These are phyloP conservation scores for Regulus satrapa DNA, from an alignment of 2,113 vertebrate genomes.

Conservation along the genomic window DNA sequence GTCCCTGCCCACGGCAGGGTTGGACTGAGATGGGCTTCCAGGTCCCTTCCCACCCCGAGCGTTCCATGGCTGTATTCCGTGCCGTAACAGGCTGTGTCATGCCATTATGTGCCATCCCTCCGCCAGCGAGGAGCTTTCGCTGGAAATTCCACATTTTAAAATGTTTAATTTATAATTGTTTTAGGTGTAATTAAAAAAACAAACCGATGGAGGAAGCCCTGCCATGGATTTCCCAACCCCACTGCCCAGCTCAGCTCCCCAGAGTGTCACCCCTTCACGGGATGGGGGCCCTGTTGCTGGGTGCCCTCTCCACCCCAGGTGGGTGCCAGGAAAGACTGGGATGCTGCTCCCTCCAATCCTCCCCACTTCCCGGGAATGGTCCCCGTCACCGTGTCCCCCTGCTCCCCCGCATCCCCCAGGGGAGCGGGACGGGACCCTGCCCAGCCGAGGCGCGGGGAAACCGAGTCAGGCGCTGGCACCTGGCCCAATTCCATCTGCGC, in stretches of 20 bases:
- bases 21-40: background rate
- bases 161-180: fast-evolving
- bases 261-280: background rate
- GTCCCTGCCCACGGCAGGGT: background rate
- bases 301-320: fast-evolving
- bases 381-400: fast-evolving
- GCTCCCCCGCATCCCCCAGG: background rate
- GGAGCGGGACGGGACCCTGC: background rate
- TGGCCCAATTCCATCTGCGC: background rate
- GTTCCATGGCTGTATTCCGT: background rate
- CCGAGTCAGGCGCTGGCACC: background rate
- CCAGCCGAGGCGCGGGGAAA: background rate
- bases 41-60: background rate
- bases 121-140: background rate
- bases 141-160: background rate
- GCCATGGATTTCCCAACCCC: background rate
- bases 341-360: background rate
- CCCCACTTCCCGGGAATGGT: background rate
- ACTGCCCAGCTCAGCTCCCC: background rate
- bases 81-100: background rate
- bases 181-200: background rate
- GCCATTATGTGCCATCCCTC: background rate
- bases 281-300: fast-evolving
- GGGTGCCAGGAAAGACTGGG: fast-evolving
- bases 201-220: background rate